Conservation (phyloP, 1,140 invertebrate species). For the Fopius arisanus region DNA sequence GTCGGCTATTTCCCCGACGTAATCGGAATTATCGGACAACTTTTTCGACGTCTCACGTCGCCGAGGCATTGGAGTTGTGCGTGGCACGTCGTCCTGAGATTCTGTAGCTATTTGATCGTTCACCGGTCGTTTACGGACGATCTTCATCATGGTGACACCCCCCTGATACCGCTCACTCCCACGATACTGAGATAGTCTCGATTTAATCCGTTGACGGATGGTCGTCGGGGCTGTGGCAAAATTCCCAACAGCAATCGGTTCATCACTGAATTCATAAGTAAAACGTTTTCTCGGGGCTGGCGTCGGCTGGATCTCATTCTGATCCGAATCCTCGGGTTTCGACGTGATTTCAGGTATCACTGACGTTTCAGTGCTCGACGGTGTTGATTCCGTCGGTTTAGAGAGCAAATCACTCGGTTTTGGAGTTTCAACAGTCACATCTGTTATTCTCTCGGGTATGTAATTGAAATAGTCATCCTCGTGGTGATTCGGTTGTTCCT, state of each 20-base stretch:
- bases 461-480: neutral
- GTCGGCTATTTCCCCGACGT: too few species aligned
- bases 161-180: conserved; percentile 24
- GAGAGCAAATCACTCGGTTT: neutral
- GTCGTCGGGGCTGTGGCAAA: neutral
- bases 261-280: conserved; percentile 12
- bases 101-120: conserved; percentile 19
- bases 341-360: neutral
- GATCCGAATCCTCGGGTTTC: neutral
- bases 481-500: neutral
- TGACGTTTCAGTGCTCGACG: neutral
- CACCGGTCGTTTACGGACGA: conserved; percentile 19
- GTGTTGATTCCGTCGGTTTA: neutral
- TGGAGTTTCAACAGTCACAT: neutral
- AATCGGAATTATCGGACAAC: neutral
- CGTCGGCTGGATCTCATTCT: conserved; percentile 20
- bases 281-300: neutral
- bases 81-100: conserved; percentile 4
- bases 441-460: neutral
- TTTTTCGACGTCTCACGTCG: neutral
- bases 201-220: neutral
- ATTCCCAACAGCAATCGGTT: conserved; percentile 10
- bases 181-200: conserved; percentile 15
- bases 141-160: conserved; percentile 27
- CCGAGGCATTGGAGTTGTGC: neutral